Percentiles rank a stretch among this genome's conserved stretches.
These are phyloP conservation scores for Sus scrofa DNA, from an alignment of 2,113 vertebrate genomes.

Conservation along the genomic window DNA sequence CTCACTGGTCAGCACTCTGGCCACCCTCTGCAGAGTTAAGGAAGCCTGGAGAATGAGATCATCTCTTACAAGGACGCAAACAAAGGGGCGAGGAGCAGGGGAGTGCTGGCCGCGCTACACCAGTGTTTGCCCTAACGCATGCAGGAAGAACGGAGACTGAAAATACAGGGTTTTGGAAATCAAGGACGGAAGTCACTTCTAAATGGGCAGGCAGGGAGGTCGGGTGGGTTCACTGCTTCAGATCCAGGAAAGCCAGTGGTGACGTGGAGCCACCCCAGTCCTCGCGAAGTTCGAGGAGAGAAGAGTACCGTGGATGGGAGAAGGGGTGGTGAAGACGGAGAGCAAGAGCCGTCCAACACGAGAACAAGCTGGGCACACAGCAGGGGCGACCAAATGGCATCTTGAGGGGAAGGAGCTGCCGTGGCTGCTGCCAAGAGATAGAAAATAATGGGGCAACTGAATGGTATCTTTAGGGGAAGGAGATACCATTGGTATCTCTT, in stretches of 20 bases:
- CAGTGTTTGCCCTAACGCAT: background rate
- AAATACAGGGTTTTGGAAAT: background rate
- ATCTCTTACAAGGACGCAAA: no score
- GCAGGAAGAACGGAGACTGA: background rate
- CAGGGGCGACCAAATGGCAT: background rate
- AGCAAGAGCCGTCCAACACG: background rate
- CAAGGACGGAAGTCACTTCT: background rate
- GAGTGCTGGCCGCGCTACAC: rapidly evolving
- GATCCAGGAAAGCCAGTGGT: background rate
- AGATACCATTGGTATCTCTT: no score
- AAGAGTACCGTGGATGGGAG: background rate
- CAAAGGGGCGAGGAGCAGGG: background rate
- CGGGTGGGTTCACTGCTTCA: background rate
- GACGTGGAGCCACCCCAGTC: background rate
- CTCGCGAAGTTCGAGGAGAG: background rate
- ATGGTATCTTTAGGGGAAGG: background rate
- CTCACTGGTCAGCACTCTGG: background rate
- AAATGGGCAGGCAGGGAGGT: background rate
- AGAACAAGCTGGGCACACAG: background rate
- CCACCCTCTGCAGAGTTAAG: background rate
- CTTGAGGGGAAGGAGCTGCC: background rate
- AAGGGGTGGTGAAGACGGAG: no score
- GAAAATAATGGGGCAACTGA: rapidly evolving
- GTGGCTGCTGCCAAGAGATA: background rate
- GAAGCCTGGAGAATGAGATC: background rate